phyloP scores from a whole-genome alignment of 2,113 vertebrate genomes.

The Empidonax traillii region DNA sequence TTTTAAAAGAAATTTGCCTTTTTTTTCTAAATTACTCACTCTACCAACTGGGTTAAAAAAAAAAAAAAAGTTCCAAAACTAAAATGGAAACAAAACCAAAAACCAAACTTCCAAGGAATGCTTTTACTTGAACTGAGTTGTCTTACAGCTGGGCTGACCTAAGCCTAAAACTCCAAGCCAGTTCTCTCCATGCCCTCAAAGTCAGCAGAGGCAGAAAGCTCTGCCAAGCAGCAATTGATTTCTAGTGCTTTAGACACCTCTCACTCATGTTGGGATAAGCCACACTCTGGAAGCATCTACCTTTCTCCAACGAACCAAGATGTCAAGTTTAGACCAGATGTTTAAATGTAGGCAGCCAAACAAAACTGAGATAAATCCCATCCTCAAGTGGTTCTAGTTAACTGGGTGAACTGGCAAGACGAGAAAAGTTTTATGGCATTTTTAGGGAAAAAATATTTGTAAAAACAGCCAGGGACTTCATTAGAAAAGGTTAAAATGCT shows the following conservation, averaged over 20 bases:
- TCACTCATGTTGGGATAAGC: accelerated
- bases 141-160: not conserved
- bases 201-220: not conserved
- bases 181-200: not conserved
- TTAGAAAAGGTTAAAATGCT: conserved; percentile 4
- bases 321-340: not conserved
- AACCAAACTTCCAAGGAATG: not conserved
- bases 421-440: not conserved
- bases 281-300: not conserved
- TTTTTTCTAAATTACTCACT: not conserved
- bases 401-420: conserved; percentile 1
- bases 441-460: not conserved
- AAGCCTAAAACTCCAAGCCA: not conserved
- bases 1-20: not conserved
- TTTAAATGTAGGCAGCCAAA: not conserved
- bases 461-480: conserved; percentile 25
- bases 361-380: not conserved
- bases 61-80: not conserved
- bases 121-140: not conserved
- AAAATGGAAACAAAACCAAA: not conserved
- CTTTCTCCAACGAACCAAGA: not conserved
- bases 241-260: not conserved
- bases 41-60: not conserved
- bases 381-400: conserved; percentile 2
- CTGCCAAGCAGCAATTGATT: not conserved